These are phyloP conservation scores for Hippolais icterina DNA, from an alignment of 2,113 vertebrate genomes.

Conservation along the genomic window DNA sequence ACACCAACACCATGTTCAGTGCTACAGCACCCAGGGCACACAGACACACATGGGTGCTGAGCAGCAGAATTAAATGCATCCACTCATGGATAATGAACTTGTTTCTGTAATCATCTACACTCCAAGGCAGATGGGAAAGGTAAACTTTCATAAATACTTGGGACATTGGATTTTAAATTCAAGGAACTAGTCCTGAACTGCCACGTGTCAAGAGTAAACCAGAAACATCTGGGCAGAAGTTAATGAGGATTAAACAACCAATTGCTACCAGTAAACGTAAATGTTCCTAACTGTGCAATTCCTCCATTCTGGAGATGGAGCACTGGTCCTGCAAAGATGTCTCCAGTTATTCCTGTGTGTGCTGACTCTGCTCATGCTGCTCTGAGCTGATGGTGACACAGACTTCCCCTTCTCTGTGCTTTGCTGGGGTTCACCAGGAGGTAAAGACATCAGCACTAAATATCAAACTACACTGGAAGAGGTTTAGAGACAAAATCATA, in stretches of 20 bases:
- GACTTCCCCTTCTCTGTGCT: background rate
- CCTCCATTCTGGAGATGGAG: background rate
- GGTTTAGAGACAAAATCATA: background rate
- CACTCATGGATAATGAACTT: background rate
- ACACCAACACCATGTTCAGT: rapidly evolving
- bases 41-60: background rate
- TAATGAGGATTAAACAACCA: background rate
- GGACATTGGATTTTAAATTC: background rate
- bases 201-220: background rate
- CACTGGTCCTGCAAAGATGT: background rate
- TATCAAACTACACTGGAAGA: background rate
- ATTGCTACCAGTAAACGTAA: background rate
- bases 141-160: background rate
- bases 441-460: background rate
- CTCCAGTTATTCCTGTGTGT: rapidly evolving
- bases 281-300: background rate
- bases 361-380: background rate
- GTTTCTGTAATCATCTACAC: background rate
- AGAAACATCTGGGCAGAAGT: background rate
- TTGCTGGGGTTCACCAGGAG: background rate
- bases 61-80: background rate
- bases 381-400: background rate
- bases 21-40: background rate
- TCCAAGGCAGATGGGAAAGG: background rate
- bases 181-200: background rate